Evolutionary conservation across 2,888 invertebrate species (phyloP).

Genomic region (Trachelus troglodyta): DNA sequence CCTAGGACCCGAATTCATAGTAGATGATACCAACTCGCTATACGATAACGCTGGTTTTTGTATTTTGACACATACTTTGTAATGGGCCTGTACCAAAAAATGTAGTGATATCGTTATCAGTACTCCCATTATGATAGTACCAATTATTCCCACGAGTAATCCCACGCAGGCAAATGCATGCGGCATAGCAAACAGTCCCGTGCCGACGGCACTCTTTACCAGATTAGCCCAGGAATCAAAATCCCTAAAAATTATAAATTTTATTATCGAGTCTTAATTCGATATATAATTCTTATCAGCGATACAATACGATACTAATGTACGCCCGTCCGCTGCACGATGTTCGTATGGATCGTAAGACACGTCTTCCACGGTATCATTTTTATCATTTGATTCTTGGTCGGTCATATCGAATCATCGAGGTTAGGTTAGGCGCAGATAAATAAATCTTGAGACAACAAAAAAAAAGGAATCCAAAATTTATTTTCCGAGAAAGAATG

Average conservation of each 20-base stretch:
- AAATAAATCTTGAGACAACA: no score
- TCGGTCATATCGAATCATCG: no score
- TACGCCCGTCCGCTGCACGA: conserved; percentile 22
- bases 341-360: conserved; percentile 38
- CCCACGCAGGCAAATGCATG: conserved; percentile 49
- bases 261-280: neutral
- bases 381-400: neutral
- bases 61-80: conserved; percentile 34
- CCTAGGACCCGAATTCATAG: conserved; percentile 29
- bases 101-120: conserved; percentile 40
- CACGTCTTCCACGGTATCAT: conserved; percentile 12
- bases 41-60: conserved; percentile 37
- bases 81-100: conserved; percentile 41
- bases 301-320: conserved; percentile 36
- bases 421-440: no score
- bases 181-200: conserved; percentile 48
- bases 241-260: conserved; percentile 30
- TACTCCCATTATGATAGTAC: conserved; percentile 40
- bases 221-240: conserved; percentile 39
- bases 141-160: conserved; percentile 39
- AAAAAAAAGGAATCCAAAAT: neutral
- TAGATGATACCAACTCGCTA: conserved; percentile 38
- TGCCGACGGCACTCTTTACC: conserved; percentile 45
- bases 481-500: neutral
- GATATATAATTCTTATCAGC: neutral